Evolutionary conservation across 2,888 invertebrate species (phyloP), one percentile per base, ranked within the genome.

Genomic region (Heliconius ethilla): DNA sequence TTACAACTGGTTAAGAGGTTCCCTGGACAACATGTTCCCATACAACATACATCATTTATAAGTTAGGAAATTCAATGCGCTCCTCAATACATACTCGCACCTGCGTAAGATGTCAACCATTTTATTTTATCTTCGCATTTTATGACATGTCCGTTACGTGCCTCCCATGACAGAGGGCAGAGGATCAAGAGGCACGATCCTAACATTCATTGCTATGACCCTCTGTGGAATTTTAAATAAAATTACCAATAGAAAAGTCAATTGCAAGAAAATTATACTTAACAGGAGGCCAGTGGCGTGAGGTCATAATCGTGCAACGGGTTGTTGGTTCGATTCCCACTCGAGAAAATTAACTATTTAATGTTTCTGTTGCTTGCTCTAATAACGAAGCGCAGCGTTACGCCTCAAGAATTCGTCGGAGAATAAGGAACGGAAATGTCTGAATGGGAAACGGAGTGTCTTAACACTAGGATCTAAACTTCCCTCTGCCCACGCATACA

Each of bases 61-160:
- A 45, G 69, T 15, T n/a, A 15, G 7, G 25, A 69, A 69, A 45
- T 45, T 25, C 15, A 7, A 69, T 45, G 25, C 0, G 6, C 33
- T 13, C 40, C 40, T 25, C 40, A 69, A 40, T 69, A 69, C 18
- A 51, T 51, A 22, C 27, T 6, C 25, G 15, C 59, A 72, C 59
- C 55, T 59, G 72, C 18, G 51, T 37, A 59, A 59, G 59, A n/a
- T 25, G 33, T 72, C 33, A 22, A 33, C 59, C 72, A 59, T 59
- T 37, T 33, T 72, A 72, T 72, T 72, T 72, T 72, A 59, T 59
- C 55, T 55, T 72, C 72, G 18, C 72, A 72, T 72, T 72, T 72
- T 72, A 72, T 59, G 59, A 72, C 37, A 59, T 72, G 25, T 37
- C 59, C 72, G 59, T 59, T 72, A 72, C 72, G 72, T 72, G 72